Percentiles rank a stretch among this genome's conserved stretches.
These are phyloP conservation scores for Sapayoa aenigma DNA, from an alignment of 2,113 vertebrate species.

Conservation along the genomic window DNA sequence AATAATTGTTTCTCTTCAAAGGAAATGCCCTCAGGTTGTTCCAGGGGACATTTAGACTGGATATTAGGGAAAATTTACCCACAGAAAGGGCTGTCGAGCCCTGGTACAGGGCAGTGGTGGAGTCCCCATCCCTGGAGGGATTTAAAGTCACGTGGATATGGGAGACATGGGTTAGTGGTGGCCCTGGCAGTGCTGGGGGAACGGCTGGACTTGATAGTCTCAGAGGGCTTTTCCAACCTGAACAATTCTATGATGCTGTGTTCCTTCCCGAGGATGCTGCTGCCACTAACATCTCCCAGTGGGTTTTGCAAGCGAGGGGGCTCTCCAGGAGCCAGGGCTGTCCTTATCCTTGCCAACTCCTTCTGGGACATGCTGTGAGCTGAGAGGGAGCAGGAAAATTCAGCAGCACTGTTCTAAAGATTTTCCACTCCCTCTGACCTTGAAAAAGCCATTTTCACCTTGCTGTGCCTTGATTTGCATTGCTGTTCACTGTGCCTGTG, in stretches of 20 bases:
- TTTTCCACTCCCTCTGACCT: not conserved
- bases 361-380: not conserved
- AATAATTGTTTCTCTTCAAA: not conserved
- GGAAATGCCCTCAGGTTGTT: not conserved
- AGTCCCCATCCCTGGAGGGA: not conserved
- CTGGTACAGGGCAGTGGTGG: not conserved
- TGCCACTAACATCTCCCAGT: not conserved
- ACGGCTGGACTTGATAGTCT: not conserved
- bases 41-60: not conserved
- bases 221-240: not conserved
- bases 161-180: not conserved
- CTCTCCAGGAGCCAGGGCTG: not conserved
- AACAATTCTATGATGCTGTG: not conserved
- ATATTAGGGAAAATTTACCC: not conserved
- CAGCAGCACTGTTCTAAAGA: not conserved
- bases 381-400: not conserved
- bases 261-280: not conserved
- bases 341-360: not conserved
- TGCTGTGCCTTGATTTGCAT: not conserved
- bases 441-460: slow-evolving; percentile 25
- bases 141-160: not conserved
- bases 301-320: not conserved
- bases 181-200: not conserved
- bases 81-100: not conserved
- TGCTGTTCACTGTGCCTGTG: not conserved